Evolutionary conservation across 92 coral and sea anemone species (phyloP).

Genomic region (Porites evermanni): DNA sequence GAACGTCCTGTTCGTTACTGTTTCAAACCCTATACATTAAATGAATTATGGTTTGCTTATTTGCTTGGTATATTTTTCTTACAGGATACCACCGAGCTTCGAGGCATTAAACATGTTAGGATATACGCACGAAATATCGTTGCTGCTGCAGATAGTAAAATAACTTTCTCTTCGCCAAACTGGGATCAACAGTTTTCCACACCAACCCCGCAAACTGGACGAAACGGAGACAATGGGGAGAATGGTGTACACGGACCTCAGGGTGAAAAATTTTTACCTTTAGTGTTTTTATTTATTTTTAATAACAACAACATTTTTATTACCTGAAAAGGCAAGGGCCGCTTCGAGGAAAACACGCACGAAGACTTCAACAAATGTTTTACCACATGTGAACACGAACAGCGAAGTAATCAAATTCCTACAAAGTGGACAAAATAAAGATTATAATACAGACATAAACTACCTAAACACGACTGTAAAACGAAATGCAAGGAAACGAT

Average conservation of each 20-base stretch:
- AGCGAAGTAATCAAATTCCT: no score
- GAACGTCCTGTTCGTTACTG: not conserved
- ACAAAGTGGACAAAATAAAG: no score
- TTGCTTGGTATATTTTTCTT: not conserved
- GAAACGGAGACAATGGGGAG: not conserved
- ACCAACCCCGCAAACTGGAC: not conserved
- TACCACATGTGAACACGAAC: no score
- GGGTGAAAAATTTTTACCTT: not conserved
- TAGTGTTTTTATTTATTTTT: not conserved
- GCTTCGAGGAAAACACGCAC: no score
- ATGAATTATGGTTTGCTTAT: not conserved
- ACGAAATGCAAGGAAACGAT: no score
- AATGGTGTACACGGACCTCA: not conserved
- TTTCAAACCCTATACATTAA: not conserved
- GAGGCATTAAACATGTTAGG: not conserved
- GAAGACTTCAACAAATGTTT: no score
- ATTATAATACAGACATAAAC: no score
- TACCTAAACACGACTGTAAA: no score
- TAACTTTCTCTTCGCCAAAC: slow-evolving; percentile 3
- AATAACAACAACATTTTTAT: no score
- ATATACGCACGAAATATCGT: slow-evolving; percentile 9
- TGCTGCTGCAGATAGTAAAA: not conserved
- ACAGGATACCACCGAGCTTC: slow-evolving; percentile 2
- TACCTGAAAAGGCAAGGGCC: no score
- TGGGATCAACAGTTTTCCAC: not conserved